phyloP scores from a whole-genome alignment of 2,113 vertebrate genomes.

The Meriones unguiculatus region DNA sequence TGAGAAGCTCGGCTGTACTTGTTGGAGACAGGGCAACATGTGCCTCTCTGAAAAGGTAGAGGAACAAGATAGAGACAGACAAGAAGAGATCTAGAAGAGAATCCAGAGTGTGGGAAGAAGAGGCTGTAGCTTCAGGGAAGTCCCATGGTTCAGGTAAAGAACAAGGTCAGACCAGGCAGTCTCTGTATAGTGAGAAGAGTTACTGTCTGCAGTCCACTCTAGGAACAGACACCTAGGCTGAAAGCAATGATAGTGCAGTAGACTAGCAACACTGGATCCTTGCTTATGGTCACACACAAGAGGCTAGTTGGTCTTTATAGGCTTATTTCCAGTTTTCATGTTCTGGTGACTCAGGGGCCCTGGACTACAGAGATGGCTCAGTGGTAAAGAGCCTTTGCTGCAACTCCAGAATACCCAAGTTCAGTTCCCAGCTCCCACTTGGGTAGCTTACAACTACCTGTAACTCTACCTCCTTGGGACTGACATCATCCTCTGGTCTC shows the following conservation, averaged over 20 bases:
- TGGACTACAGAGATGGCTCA: neutral
- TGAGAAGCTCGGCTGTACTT: neutral
- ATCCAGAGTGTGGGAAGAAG: neutral
- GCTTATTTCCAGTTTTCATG: neutral
- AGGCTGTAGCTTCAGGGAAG: neutral
- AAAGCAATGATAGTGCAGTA: no score
- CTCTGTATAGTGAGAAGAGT: neutral
- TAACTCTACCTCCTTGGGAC: neutral
- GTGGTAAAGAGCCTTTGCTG: neutral
- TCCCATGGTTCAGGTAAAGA: neutral
- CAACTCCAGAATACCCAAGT: neutral
- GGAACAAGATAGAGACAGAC: neutral
- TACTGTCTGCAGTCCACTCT: fast-evolving
- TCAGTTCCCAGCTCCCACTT: neutral
- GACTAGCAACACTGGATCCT: fast-evolving
- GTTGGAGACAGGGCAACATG: neutral
- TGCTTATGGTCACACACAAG: neutral
- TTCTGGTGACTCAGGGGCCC: neutral
- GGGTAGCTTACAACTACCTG: neutral
- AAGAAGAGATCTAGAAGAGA: neutral
- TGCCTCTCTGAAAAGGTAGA: neutral
- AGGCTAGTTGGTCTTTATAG: neutral
- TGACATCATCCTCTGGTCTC: neutral
- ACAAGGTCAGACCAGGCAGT: neutral
- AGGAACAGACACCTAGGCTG: neutral